Conservation (phyloP, 1,140 invertebrate genomes). For the Cheumatopsyche charites region DNA sequence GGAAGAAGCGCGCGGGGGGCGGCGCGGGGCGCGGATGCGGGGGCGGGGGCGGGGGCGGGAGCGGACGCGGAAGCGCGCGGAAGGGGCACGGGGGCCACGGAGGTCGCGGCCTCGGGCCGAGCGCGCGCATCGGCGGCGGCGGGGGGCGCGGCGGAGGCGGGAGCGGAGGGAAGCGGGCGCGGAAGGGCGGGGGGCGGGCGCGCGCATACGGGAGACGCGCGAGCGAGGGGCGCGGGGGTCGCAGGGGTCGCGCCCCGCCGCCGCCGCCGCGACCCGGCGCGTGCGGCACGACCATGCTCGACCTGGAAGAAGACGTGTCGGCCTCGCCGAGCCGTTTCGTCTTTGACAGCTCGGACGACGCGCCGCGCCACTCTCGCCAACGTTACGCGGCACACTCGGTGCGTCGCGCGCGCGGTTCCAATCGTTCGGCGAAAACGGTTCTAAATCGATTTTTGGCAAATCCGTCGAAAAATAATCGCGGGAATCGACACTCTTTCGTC, state of each 20-base stretch:
- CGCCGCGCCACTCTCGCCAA: neutral
- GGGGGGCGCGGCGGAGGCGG: slow-evolving; percentile 1
- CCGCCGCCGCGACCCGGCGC: slow-evolving; percentile 33
- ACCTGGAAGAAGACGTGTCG: slow-evolving; percentile 43
- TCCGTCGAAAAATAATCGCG: too few species aligned
- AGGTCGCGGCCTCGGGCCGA: slow-evolving; percentile 43
- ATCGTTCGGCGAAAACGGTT: neutral
- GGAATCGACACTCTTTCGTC: too few species aligned
- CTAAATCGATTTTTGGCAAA: too few species aligned
- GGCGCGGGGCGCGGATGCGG: neutral
- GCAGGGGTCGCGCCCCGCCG: slow-evolving; percentile 2
- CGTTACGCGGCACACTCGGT: neutral
- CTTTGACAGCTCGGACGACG: slow-evolving; percentile 1
- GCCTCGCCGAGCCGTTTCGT: slow-evolving; percentile 26
- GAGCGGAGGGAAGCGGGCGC: slow-evolving; percentile 40
- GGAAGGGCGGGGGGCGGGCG: slow-evolving; percentile 34
- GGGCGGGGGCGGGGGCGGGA: too few species aligned
- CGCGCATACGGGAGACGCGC: slow-evolving; percentile 40
- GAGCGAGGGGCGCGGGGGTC: neutral
- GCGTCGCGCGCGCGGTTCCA: neutral
- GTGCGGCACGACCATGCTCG: slow-evolving; percentile 37
- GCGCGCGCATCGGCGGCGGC: neutral
- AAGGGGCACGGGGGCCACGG: slow-evolving; percentile 33
- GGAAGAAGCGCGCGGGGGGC: slow-evolving; percentile 10
- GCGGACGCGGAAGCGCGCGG: too few species aligned